A percentile compares a stretch with the other conserved stretches of the same genome.
These are phyloP conservation scores for Poeciliopsis occidentalis DNA, from an alignment of 2,113 vertebrate species.

Conservation along the genomic window DNA sequence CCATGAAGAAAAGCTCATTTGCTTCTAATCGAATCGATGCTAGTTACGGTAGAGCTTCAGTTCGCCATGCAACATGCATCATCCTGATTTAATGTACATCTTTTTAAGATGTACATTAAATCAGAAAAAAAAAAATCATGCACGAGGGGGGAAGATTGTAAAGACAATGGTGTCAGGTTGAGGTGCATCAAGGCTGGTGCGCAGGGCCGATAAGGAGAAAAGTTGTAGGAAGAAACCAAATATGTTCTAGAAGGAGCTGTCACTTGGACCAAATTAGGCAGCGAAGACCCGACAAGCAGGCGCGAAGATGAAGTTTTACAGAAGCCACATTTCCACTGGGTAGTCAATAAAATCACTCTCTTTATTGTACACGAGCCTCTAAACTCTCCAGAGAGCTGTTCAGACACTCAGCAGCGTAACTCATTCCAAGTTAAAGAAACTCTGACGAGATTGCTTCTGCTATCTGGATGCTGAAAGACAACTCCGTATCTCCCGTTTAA, in stretches of 20 bases:
- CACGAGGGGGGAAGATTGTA: neutral
- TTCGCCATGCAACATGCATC: slow-evolving; percentile 39
- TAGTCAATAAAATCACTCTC: slow-evolving; percentile 26
- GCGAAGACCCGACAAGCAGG: neutral
- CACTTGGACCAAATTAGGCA: no score
- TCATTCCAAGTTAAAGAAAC: slow-evolving; percentile 3
- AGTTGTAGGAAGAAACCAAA: slow-evolving; percentile 10
- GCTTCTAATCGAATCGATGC: slow-evolving; percentile 64
- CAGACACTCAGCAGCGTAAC: slow-evolving; percentile 9
- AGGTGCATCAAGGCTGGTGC: slow-evolving; percentile 2
- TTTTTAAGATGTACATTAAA: slow-evolving; percentile 19
- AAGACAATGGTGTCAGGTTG: neutral
- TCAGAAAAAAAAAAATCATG: neutral
- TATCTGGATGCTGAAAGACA: neutral
- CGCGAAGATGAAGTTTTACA: neutral
- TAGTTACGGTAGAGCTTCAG: slow-evolving; percentile 52
- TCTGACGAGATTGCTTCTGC: neutral
- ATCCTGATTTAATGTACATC: neutral
- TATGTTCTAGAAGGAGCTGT: slow-evolving; percentile 18
- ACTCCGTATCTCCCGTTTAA: neutral
- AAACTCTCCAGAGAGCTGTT: slow-evolving; percentile 3
- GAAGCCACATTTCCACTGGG: slow-evolving; percentile 15
- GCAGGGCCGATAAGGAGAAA: slow-evolving; percentile 4
- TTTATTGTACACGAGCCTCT: neutral
- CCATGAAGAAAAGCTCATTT: slow-evolving; percentile 50